These are phyloP conservation scores for Anthoscopus minutus DNA, from an alignment of 2,113 vertebrate genomes.

Conservation along the genomic window DNA sequence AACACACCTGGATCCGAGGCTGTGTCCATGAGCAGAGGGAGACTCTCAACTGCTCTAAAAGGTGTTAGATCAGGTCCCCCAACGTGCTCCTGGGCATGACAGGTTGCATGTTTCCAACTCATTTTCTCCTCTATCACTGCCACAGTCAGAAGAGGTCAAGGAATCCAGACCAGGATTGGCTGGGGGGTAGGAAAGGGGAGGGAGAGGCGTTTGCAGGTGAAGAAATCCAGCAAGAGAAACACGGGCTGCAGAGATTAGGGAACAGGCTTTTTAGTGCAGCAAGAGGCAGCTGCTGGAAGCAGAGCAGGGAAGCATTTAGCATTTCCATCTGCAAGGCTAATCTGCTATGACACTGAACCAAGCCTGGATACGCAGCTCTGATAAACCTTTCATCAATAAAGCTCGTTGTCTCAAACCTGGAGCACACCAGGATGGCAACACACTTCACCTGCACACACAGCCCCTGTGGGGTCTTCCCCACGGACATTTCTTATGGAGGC, in stretches of 20 bases:
- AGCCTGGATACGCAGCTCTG: background rate
- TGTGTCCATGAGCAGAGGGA: background rate
- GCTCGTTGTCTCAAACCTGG: background rate
- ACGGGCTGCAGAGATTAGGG: background rate
- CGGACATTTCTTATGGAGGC: background rate
- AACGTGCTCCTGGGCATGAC: background rate
- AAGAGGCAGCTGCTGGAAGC: conserved; percentile 6
- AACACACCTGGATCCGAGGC: background rate
- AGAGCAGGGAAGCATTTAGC: background rate
- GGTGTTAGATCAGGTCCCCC: background rate
- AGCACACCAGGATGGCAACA: background rate
- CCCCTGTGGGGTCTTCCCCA: background rate
- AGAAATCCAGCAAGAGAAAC: background rate
- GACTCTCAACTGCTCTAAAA: background rate
- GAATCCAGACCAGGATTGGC: background rate
- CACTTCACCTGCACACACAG: background rate
- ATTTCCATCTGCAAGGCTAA: conserved; percentile 9
- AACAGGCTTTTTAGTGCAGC: background rate
- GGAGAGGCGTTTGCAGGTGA: background rate
- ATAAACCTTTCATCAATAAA: background rate
- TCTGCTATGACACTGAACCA: background rate
- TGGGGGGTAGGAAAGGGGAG: background rate
- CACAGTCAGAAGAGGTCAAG: background rate
- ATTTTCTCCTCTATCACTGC: background rate
- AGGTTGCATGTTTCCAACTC: background rate